Evolutionary conservation across 2,888 invertebrate genomes (phyloP).

Genomic region (Auanema freiburgensis): DNA sequence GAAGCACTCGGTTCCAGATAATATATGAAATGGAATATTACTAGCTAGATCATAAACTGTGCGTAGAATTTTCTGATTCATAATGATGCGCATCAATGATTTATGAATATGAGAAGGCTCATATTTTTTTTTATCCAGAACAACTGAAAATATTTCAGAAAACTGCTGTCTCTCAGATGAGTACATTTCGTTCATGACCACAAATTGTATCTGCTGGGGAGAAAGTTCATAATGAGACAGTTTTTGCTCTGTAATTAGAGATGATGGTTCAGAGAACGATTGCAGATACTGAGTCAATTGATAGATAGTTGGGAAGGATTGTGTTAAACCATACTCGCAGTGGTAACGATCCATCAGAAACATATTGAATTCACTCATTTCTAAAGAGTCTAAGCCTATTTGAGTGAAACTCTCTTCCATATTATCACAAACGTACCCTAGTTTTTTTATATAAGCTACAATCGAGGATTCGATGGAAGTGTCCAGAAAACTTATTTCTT

Average conservation of each 20-base stretch:
- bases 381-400: conserved; percentile 18
- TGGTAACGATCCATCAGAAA: not conserved
- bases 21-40: too few relatives aligned
- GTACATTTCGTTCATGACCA: conserved; percentile 7
- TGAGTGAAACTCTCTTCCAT: conserved; percentile 6
- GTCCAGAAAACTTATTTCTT: too few relatives aligned
- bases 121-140: not conserved
- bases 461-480: too few relatives aligned
- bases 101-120: not conserved
- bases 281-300: not conserved
- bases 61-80: conserved; percentile 7
- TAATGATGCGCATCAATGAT: conserved; percentile 1
- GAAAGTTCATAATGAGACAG: too few relatives aligned
- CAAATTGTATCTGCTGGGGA: not conserved
- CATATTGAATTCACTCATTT: conserved; percentile 13
- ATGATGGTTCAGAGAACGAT: too few relatives aligned
- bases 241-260: too few relatives aligned
- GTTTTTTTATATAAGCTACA: too few relatives aligned
- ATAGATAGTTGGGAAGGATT: not conserved
- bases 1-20: conserved; percentile 17
- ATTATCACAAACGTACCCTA: too few relatives aligned
- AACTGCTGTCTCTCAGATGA: conserved; percentile 11
- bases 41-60: not conserved
- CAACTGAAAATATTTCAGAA: conserved; percentile 11
- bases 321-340: not conserved